Evolutionary conservation across 2,888 invertebrate species (phyloP), one percentile per base, ranked within the genome.

Genomic region (Coenonympha glycerion): DNA sequence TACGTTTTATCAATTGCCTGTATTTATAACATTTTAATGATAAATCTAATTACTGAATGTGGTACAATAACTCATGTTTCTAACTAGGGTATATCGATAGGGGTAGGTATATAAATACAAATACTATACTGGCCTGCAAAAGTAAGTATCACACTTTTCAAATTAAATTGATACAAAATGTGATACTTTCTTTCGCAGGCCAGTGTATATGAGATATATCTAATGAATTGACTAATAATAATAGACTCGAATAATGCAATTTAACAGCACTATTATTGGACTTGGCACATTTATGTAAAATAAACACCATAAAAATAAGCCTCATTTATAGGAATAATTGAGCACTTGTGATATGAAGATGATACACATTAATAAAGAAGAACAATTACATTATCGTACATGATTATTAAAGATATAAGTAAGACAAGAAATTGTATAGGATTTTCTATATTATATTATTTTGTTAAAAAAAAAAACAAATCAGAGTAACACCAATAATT

Each of bases 1-100:
- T 81, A 74, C 71, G 64, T 83, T 84, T 84, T 79, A 69, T 76
- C 71, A 83, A 82, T 73, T 85, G 81, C 83, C 74, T 85, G 71
- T 80, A 82, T 80, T 82, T 53, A 67, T 80, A 84, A 84, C 77
- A 73, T 79, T 84, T 83, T 68, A 75, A 71, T 76, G 69, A 77
- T 71, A 37, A 55, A 47, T 55, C 51, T 46, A 56, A 16, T 51
- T 37, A 39, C 9, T 39, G 39, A 39, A 39, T 22, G 47, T 57
- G 44, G 48, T 53, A 60, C 51, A 52, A 49, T 53, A 6, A n/a
- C 16, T 51, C 44, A 49, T 55, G 33, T 53, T 39, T 51, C 45
- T 49, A 51, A 55, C 31, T 42, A 49, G 39, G 24, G 11, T 18
- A 31, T 51, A 53, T n/a, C 16, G 36, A 33, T 40, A 46, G 37